A percentile compares a stretch with the other conserved stretches of the same genome.
These are phyloP conservation scores for Oopsacas minuta DNA, from an alignment of 37 sponge, comb jelly and placozoan genomes.

Conservation along the genomic window DNA sequence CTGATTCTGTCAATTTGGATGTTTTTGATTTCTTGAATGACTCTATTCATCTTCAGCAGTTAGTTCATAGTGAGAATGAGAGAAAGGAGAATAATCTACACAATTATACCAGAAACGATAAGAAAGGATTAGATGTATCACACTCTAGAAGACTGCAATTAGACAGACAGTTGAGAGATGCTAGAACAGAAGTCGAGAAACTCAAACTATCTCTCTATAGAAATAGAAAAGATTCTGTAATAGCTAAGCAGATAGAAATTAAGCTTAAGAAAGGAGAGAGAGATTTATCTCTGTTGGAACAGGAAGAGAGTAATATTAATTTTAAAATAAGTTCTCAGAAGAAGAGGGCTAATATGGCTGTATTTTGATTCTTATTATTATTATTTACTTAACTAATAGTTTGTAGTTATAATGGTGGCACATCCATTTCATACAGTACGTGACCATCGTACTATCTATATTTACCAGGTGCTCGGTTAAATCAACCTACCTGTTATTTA, in stretches of 20 bases:
- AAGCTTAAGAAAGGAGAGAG: background rate
- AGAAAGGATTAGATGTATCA: background rate
- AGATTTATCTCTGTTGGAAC: background rate
- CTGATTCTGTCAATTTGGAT: background rate
- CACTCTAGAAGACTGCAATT: background rate
- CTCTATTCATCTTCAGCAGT: background rate
- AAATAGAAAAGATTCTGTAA: background rate
- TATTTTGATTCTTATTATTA: background rate
- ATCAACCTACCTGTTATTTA: no score
- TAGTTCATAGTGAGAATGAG: background rate
- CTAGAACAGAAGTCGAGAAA: background rate
- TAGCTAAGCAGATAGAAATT: constrained; percentile 14
- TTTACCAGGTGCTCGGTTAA: no score
- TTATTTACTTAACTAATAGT: no score
- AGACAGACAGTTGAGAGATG: constrained; percentile 13
- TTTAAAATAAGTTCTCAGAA: background rate
- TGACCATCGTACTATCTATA: no score
- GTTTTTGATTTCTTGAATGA: constrained; percentile 9
- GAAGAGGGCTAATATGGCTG: background rate
- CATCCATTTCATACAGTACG: no score
- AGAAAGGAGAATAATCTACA: background rate
- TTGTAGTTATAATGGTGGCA: no score
- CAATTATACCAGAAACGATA: background rate
- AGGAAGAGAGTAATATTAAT: background rate
- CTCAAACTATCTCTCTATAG: background rate